These are phyloP conservation scores for Aspiorhynchus laticeps DNA, from an alignment of 2,113 vertebrate species.

Conservation along the genomic window DNA sequence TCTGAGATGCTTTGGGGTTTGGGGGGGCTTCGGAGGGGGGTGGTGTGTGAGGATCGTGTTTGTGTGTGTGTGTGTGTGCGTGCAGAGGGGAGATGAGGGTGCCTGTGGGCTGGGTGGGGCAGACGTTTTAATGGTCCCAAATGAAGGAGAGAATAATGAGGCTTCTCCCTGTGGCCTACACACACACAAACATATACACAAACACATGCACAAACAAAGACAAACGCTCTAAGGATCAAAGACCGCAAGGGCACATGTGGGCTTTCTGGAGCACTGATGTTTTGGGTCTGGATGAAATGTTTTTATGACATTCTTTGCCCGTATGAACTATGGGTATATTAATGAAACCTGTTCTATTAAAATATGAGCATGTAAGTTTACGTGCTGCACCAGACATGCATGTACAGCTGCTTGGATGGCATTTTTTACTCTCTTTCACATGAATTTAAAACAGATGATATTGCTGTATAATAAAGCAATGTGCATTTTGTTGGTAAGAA, in stretches of 20 bases:
- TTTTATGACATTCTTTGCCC: constrained; percentile 58
- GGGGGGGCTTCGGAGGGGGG: constrained; percentile 7
- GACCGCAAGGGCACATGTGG: constrained; percentile 50
- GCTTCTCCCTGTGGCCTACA: constrained; percentile 27
- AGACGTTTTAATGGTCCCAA: constrained; percentile 33
- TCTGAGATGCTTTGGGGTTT: constrained; percentile 53
- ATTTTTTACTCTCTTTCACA: constrained; percentile 64
- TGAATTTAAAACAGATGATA: constrained; percentile 74
- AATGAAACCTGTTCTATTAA: constrained; percentile 61
- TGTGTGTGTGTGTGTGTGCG: neutral
- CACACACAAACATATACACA: neutral
- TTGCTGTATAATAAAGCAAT: constrained; percentile 52
- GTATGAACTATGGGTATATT: constrained; percentile 56
- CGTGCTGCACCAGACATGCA: constrained; percentile 48
- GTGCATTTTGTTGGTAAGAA: constrained; percentile 31
- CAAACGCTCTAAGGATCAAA: constrained; percentile 42
- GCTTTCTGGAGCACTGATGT: constrained; percentile 49
- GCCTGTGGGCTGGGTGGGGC: constrained; percentile 34
- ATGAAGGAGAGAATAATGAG: constrained; percentile 45
- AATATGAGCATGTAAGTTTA: constrained; percentile 55
- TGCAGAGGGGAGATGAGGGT: neutral
- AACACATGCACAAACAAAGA: neutral
- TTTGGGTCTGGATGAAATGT: constrained; percentile 46
- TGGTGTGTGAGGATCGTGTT: neutral
- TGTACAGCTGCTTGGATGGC: constrained; percentile 67